These are phyloP conservation scores for Cataglyphis livida DNA, from an alignment of 2,888 invertebrate genomes.

Conservation along the genomic window DNA sequence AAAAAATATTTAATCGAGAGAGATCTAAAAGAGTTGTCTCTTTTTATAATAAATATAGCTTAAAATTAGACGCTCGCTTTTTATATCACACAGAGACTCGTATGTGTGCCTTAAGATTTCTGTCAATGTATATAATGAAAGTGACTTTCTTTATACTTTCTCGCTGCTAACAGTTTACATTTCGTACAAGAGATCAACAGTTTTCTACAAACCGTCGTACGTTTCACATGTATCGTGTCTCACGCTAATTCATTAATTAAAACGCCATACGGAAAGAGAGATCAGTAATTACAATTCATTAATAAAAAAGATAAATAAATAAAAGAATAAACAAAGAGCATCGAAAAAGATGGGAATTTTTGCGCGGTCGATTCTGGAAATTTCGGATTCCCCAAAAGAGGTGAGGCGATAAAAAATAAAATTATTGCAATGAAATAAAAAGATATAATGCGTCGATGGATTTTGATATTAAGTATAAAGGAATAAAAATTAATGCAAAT, in stretches of 20 bases:
- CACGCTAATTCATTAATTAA: background rate
- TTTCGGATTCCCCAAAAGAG: slow-evolving; percentile 52
- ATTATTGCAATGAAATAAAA: background rate
- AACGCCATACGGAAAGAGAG: background rate
- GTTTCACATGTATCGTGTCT: background rate
- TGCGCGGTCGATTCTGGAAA: slow-evolving; percentile 21
- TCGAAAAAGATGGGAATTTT: slow-evolving; percentile 45
- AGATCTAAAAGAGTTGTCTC: background rate
- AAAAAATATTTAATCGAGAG: background rate
- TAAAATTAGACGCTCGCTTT: background rate
- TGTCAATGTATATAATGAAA: slow-evolving; percentile 60
- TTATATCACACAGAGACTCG: too few relatives aligned
- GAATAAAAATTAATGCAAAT: background rate
- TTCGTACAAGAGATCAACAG: slow-evolving; percentile 9
- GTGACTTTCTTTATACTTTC: slow-evolving; percentile 78
- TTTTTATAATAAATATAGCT: background rate
- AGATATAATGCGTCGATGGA: background rate
- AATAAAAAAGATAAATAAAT: background rate
- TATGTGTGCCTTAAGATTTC: background rate
- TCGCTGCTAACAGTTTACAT: slow-evolving; percentile 61
- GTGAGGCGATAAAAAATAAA: slow-evolving; percentile 21
- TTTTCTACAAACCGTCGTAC: background rate
- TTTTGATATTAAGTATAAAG: background rate
- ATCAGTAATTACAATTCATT: background rate
- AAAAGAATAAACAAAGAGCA: background rate